Conservation (phyloP, 2,797 vertebrate genomes). For the Coracias cyanogaster region DNA sequence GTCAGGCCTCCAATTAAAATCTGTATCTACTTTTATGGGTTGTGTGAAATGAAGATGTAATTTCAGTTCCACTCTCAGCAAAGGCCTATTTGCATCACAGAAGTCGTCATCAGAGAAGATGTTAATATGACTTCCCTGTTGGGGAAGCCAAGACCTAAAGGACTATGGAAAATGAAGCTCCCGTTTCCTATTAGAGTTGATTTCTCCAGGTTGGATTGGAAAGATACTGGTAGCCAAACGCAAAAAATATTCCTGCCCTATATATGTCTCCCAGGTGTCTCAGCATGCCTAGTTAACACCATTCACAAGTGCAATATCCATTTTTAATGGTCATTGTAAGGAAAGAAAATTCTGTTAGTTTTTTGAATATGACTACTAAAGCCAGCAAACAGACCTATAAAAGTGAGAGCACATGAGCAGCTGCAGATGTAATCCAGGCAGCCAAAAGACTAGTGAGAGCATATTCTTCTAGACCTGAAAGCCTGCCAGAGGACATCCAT, state of each 20-base stretch:
- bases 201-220: neutral
- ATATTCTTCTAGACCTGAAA: neutral
- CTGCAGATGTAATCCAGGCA: conserved; percentile 20
- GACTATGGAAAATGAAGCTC: neutral
- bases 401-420: neutral
- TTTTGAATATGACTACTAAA: neutral
- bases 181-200: neutral
- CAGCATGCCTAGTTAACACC: neutral
- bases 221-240: neutral
- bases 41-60: neutral
- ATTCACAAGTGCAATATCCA: neutral
- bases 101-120: conserved; percentile 24
- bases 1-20: neutral
- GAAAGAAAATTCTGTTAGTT: neutral
- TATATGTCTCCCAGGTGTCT: neutral
- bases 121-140: neutral
- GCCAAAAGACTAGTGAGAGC: neutral
- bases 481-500: neutral
- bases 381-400: neutral
- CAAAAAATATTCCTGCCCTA: neutral
- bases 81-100: neutral
- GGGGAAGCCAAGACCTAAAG: conserved; percentile 2
- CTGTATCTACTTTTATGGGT: neutral
- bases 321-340: neutral
- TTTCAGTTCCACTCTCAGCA: conserved; percentile 16